Evolutionary conservation across 2,113 vertebrate species (phyloP), one percentile per base, ranked within the genome.

Genomic region (Tretioscincus oriximinensis): DNA sequence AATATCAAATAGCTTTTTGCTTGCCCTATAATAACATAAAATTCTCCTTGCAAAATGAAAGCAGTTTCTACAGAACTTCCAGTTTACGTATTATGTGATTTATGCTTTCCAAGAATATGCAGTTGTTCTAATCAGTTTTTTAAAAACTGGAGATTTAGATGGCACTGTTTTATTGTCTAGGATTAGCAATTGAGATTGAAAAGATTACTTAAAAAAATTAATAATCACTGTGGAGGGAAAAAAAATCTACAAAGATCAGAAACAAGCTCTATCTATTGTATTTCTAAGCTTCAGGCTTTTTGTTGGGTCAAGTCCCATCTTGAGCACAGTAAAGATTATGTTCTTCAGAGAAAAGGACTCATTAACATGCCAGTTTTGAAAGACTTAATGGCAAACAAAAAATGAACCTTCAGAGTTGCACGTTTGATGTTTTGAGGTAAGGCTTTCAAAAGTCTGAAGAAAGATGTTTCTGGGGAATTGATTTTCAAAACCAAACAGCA

Each of bases 351-450:
- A 86, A 21, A 0, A 71, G 80, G 91, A 76, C 65, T 82, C 87
- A 81, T 91, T 90, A 91, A 81, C 85, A 76, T 65, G 73, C 68
- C 26, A 73, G 69, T 91, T 87, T 85, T 89, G 78, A 91, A 73
- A 70, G 65, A 67, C 76, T 35, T 80, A 77, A 12, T 70, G 58
- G 66, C 79, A 78, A 60, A 21, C 58, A 61, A 72, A 77, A 83
- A 81, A 31, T 71, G 81, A 86, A 89, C 81, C 88, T 92, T 90
- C 89, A 92, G 88, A 90, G 87, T 88, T 75, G 73, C 64, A 10
- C 87, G 87, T 90, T 91, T 92, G 89, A 92, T 91, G 89, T 91
- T 66, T 84, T 76, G 86, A 91, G 87, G 88, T 89, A 90, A 78
- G 87, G 67, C 79, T 83, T 90, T 83, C 73, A 64, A 87, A 88